phyloP scores from a whole-genome alignment of 2,797 vertebrate genomes.

The Halcyon badia region DNA sequence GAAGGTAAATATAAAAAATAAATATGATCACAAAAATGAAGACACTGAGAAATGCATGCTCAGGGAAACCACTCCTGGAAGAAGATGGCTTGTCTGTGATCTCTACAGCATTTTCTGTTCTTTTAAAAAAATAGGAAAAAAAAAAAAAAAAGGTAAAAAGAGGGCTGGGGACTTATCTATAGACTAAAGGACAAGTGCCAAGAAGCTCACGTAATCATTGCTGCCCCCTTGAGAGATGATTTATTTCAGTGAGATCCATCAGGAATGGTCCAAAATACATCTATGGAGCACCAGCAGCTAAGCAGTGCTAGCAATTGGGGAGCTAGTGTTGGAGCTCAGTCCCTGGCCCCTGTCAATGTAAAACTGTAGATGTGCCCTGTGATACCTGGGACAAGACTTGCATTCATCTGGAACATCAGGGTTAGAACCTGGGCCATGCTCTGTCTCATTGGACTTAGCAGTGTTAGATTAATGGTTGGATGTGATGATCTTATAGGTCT shows the following conservation, averaged over 20 bases:
- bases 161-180: not conserved
- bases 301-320: accelerated
- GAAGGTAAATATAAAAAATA: not conserved
- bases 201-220: not conserved
- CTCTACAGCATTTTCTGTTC: not conserved
- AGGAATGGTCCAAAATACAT: not conserved
- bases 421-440: not conserved
- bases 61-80: not conserved
- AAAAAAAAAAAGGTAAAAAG: not conserved
- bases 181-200: not conserved
- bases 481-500: not conserved
- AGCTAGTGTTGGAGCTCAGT: not conserved
- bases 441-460: not conserved
- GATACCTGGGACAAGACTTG: not conserved
- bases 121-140: not conserved
- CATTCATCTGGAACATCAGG: not conserved
- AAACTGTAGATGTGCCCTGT: not conserved
- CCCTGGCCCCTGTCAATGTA: not conserved
- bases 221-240: not conserved
- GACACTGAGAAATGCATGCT: not conserved
- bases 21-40: not conserved
- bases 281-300: not conserved
- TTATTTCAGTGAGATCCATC: not conserved
- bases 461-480: not conserved
- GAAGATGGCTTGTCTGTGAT: not conserved